Conservation (phyloP, 2,113 vertebrate genomes). For the Gambusia holbrooki region DNA sequence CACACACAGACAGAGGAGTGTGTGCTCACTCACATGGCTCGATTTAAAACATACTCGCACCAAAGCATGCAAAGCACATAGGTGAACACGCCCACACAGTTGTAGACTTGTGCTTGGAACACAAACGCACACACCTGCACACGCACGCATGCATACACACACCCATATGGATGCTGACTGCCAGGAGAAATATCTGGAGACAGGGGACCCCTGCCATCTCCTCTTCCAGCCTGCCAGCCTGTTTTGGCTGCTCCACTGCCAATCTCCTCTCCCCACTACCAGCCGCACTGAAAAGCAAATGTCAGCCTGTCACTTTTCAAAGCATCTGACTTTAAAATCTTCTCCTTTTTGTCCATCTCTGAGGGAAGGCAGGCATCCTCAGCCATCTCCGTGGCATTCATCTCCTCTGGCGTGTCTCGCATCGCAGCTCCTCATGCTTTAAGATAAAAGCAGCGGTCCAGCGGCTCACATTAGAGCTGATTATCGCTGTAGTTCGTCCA, state of each 20-base stretch:
- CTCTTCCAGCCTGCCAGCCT: conserved; percentile 71
- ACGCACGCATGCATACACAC: neutral
- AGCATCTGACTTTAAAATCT: conserved; percentile 70
- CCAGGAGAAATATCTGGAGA: conserved; percentile 73
- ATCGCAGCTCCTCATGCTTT: conserved; percentile 45
- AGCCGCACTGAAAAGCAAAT: conserved; percentile 75
- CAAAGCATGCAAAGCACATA: conserved; percentile 37
- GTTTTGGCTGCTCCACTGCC: conserved; percentile 70
- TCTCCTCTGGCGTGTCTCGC: conserved; percentile 21
- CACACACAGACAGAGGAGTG: conserved; percentile 42
- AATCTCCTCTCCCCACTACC: conserved; percentile 70
- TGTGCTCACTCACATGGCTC: conserved; percentile 14
- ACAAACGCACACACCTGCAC: conserved; percentile 23
- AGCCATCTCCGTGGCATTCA: conserved; percentile 44
- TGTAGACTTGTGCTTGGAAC: conserved; percentile 28
- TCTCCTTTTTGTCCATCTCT: conserved; percentile 47
- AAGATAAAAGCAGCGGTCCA: conserved; percentile 60
- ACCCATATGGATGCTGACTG: conserved; percentile 40
- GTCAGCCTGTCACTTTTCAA: conserved; percentile 76
- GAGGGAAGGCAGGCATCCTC: conserved; percentile 33
- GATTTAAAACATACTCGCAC: conserved; percentile 9
- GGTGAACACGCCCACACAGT: conserved; percentile 55
- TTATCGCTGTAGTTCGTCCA: conserved; percentile 58
- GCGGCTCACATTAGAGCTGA: conserved; percentile 63
- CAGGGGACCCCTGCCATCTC: conserved; percentile 73